A percentile compares a stretch with the other conserved stretches of the same genome.
These are phyloP conservation scores for Zaprionus vittiger DNA, from an alignment of 1,140 invertebrate species.

Conservation along the genomic window DNA sequence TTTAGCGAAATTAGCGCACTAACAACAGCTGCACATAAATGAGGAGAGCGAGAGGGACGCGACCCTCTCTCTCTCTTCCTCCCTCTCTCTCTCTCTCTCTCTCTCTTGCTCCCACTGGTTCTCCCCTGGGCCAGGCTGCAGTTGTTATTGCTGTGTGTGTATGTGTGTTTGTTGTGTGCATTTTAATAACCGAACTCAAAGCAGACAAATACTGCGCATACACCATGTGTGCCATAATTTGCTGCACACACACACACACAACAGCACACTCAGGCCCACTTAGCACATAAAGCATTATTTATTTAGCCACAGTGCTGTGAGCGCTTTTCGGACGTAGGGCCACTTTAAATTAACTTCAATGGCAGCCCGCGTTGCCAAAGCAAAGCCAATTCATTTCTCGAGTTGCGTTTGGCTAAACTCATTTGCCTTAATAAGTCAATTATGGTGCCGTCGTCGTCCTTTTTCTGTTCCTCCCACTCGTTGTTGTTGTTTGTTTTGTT, in stretches of 20 bases:
- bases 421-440: conserved; percentile 75
- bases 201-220: conserved; percentile 70
- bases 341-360: conserved; percentile 78
- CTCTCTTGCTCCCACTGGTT: not conserved
- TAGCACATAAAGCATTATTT: conserved; percentile 71
- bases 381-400: conserved; percentile 63
- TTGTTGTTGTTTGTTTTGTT: conserved; percentile 17
- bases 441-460: conserved; percentile 44
- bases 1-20: conserved; percentile 81
- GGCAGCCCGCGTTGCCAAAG: conserved; percentile 42
- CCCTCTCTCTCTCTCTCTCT: not conserved
- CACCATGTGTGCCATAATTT: conserved; percentile 58
- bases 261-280: conserved; percentile 7
- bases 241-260: conserved; percentile 10
- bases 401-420: conserved; percentile 55
- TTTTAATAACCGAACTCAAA: conserved; percentile 70
- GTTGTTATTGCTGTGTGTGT: conserved; percentile 26
- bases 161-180: conserved; percentile 44
- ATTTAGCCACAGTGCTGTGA: conserved; percentile 60
- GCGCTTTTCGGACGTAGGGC: conserved; percentile 37
- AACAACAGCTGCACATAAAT: conserved; percentile 68
- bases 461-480: not conserved
- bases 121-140: conserved; percentile 12
- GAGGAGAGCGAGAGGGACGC: not conserved
- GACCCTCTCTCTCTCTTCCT: not conserved